These are phyloP conservation scores for Campaea margaritaria DNA, from an alignment of 2,888 invertebrate species.

Conservation along the genomic window DNA sequence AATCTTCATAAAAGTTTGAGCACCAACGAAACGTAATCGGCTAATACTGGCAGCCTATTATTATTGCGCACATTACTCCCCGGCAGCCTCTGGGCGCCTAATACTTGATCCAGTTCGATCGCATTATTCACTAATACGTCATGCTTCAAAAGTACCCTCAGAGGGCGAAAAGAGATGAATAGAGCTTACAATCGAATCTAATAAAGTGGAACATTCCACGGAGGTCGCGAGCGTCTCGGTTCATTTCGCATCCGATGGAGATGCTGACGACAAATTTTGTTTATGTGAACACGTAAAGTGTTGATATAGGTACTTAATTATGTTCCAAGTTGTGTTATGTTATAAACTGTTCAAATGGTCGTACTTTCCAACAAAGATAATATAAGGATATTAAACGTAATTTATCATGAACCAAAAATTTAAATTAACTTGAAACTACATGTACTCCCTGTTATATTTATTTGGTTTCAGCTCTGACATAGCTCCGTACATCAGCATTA, in stretches of 20 bases:
- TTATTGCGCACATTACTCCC: slow-evolving; percentile 71
- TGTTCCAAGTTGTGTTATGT: too few species aligned
- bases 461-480: slow-evolving; percentile 12
- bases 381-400: too few species aligned
- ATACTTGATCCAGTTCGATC: slow-evolving; percentile 79
- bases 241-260: slow-evolving; percentile 58
- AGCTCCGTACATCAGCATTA: slow-evolving; percentile 41
- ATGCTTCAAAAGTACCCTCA: slow-evolving; percentile 71
- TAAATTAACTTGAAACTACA: too few species aligned
- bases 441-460: background rate
- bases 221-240: slow-evolving; percentile 58
- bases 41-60: slow-evolving; percentile 76
- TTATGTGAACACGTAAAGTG: too few species aligned
- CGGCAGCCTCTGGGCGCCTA: slow-evolving; percentile 63
- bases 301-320: too few species aligned
- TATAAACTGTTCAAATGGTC: too few species aligned
- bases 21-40: slow-evolving; percentile 62
- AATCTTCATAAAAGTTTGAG: slow-evolving; percentile 56
- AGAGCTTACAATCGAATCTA: slow-evolving; percentile 79
- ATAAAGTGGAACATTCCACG: slow-evolving; percentile 80
- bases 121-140: slow-evolving; percentile 80
- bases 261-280: background rate
- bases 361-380: too few species aligned
- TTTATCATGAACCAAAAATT: too few species aligned
- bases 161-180: slow-evolving; percentile 79